These are phyloP conservation scores for Hipposideros armiger DNA, from an alignment of 2,113 vertebrate species.

Conservation along the genomic window DNA sequence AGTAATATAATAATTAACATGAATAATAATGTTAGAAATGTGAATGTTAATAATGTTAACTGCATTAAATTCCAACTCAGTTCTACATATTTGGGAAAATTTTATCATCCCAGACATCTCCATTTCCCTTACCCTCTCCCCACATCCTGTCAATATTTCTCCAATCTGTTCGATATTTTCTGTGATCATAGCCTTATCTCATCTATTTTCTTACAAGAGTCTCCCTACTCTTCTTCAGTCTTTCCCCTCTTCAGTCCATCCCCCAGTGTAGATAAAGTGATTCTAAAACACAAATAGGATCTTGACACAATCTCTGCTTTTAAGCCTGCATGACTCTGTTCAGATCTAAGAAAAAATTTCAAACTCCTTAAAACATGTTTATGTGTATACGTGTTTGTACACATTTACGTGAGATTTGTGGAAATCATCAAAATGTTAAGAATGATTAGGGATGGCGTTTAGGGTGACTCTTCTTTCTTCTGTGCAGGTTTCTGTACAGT, in stretches of 20 bases:
- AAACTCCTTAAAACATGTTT: neutral
- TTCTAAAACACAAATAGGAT: constrained; percentile 20
- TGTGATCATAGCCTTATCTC: neutral
- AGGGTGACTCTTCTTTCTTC: constrained; percentile 11
- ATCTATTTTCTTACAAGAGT: neutral
- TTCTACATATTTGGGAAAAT: neutral
- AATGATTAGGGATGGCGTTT: neutral
- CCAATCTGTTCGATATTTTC: neutral
- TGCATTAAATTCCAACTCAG: neutral
- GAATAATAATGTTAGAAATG: neutral
- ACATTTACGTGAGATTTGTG: neutral
- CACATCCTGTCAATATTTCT: neutral
- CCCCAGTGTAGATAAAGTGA: neutral
- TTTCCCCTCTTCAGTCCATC: neutral
- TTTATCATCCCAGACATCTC: neutral
- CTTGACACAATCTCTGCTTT: neutral
- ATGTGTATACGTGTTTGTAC: neutral
- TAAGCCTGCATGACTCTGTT: neutral
- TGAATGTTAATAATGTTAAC: neutral
- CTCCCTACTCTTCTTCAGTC: neutral
- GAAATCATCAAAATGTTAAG: constrained; percentile 1
- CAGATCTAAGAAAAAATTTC: neutral
- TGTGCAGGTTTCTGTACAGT: neutral
- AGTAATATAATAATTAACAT: neutral
- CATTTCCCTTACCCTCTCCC: neutral